phyloP scores from a whole-genome alignment of 2,113 vertebrate species.

The Vulpes vulpes region DNA sequence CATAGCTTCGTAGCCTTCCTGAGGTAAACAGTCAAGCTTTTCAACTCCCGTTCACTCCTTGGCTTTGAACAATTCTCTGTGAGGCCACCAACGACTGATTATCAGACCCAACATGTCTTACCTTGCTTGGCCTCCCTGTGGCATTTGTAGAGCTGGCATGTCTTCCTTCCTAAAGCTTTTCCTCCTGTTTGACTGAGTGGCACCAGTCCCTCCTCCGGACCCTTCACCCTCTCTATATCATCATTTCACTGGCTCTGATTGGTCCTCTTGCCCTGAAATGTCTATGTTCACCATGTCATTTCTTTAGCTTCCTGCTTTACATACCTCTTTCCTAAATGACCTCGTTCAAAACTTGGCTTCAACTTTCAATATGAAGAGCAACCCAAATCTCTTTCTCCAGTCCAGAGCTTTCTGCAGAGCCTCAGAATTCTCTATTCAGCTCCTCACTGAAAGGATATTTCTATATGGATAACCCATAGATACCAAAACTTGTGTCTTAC shows the following conservation, averaged over 20 bases:
- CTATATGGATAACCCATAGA: not conserved
- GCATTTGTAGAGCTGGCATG: no score
- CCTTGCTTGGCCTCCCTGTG: not conserved
- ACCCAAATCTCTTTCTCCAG: not conserved
- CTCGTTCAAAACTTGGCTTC: not conserved
- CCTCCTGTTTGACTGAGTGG: not conserved
- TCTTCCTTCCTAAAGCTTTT: not conserved
- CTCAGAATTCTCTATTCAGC: not conserved
- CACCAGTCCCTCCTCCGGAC: not conserved
- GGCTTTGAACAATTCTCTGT: not conserved
- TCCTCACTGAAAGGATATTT: not conserved
- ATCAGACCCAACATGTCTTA: not conserved
- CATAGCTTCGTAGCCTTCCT: not conserved
- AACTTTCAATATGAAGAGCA: not conserved
- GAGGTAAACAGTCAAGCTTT: not conserved
- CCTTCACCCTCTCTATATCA: not conserved
- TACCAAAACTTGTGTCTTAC: not conserved
- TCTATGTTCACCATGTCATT: not conserved
- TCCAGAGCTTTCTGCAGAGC: not conserved
- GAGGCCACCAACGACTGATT: not conserved
- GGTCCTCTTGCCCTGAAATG: not conserved
- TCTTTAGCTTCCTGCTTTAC: not conserved
- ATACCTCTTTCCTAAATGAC: not conserved
- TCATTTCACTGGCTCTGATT: accelerated
- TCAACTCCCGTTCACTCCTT: not conserved